Percentiles rank a stretch among this genome's conserved stretches.
Evolutionary conservation across 2,113 vertebrate species (phyloP).

Genomic region (Numida meleagris): DNA sequence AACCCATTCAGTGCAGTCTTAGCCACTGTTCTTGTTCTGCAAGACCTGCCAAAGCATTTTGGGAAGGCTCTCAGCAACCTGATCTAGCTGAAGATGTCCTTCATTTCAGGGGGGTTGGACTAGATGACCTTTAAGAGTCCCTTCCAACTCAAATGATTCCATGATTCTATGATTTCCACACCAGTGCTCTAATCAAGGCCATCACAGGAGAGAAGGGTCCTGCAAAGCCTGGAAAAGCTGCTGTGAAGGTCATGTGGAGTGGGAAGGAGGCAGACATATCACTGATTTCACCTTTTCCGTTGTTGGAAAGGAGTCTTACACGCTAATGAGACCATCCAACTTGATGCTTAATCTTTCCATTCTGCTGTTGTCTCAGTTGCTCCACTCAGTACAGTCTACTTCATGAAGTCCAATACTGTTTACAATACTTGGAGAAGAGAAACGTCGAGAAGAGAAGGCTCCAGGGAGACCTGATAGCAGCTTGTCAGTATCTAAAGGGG

Average conservation of each 20-base stretch:
- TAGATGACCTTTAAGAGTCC: no score
- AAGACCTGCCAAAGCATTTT: not conserved
- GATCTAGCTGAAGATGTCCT: no score
- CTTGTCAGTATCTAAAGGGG: no score
- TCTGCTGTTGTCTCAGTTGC: not conserved
- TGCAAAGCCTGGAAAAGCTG: not conserved
- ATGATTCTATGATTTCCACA: not conserved
- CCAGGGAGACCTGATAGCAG: no score
- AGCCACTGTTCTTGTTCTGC: fast-evolving
- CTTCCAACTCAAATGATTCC: no score
- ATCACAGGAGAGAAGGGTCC: not conserved
- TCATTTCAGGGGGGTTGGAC: no score
- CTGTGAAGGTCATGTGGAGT: not conserved
- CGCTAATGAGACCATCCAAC: not conserved
- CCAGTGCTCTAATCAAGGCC: not conserved
- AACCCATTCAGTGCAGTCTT: not conserved
- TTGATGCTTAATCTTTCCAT: not conserved
- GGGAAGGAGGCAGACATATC: not conserved
- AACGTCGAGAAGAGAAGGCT: no score
- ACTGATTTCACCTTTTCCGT: conserved; percentile 27
- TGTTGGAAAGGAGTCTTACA: not conserved
- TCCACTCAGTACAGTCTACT: not conserved
- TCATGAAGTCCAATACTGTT: not conserved
- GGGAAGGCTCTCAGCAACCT: no score
- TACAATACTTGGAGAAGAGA: no score